These are phyloP conservation scores for Nycticryphes semicollaris DNA, from an alignment of 2,113 vertebrate species.

Conservation along the genomic window DNA sequence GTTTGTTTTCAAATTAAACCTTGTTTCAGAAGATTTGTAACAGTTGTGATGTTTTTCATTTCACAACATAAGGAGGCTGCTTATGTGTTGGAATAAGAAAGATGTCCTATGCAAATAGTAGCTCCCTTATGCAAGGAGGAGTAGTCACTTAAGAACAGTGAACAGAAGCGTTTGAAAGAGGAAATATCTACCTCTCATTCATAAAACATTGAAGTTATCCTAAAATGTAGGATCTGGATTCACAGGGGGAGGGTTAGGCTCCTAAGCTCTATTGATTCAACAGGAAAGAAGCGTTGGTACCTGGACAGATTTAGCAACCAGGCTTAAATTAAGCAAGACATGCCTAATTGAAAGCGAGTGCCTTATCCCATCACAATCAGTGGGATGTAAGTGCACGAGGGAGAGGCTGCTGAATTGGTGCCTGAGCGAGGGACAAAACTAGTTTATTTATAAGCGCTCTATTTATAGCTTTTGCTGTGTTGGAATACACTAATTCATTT, in stretches of 20 bases:
- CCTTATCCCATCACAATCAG: neutral
- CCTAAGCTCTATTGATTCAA: neutral
- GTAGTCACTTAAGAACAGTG: neutral
- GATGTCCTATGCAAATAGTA: neutral
- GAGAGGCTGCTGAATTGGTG: slow-evolving; percentile 44
- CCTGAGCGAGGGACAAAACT: slow-evolving; percentile 42
- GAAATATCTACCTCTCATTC: neutral
- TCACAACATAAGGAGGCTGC: slow-evolving; percentile 2
- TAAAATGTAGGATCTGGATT: neutral
- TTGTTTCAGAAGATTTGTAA: slow-evolving; percentile 21
- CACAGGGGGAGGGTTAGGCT: neutral
- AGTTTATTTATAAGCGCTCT: slow-evolving; percentile 65
- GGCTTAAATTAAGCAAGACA: slow-evolving; percentile 25
- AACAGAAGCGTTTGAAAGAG: neutral
- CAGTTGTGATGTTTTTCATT: slow-evolving; percentile 33
- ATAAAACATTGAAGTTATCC: neutral
- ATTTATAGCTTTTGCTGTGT: slow-evolving; percentile 63
- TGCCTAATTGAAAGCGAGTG: neutral
- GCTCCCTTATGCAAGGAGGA: neutral
- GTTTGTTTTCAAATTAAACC: slow-evolving; percentile 19
- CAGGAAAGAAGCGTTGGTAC: neutral
- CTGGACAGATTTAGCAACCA: neutral
- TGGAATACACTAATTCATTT: slow-evolving; percentile 66
- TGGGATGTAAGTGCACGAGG: neutral
- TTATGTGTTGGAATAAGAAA: slow-evolving; percentile 19